Conservation (phyloP, 1,140 invertebrate genomes). For the Drosophila lini region DNA sequence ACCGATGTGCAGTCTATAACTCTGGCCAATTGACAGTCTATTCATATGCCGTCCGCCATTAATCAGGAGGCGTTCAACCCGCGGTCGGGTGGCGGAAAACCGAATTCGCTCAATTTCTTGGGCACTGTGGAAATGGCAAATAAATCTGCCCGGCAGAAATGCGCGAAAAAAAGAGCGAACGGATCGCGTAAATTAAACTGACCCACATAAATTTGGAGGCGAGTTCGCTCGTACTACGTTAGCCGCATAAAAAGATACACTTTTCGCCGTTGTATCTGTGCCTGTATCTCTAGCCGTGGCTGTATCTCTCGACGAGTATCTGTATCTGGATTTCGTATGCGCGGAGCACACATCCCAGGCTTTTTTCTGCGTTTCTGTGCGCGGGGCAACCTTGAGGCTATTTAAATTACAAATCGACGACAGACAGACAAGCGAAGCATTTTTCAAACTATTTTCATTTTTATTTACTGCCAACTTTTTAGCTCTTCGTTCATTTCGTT, state of each 20-base stretch:
- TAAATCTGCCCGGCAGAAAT: slow-evolving; percentile 64
- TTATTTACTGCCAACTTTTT: slow-evolving; percentile 81
- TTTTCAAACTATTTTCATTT: slow-evolving; percentile 79
- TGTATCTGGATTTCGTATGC: slow-evolving; percentile 77
- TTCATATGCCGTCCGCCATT: slow-evolving; percentile 60
- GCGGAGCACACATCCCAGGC: slow-evolving; percentile 47
- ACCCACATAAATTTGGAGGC: slow-evolving; percentile 74
- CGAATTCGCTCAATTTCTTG: slow-evolving; percentile 25
- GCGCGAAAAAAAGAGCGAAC: slow-evolving; percentile 44
- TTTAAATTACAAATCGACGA: slow-evolving; percentile 83
- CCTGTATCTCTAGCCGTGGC: slow-evolving; percentile 7
- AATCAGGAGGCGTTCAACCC: slow-evolving; percentile 68
- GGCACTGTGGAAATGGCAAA: slow-evolving; percentile 52
- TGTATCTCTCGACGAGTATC: slow-evolving; percentile 46
- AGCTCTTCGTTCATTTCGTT: slow-evolving; percentile 52
- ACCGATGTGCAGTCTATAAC: slow-evolving; percentile 55
- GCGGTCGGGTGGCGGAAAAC: slow-evolving; percentile 32
- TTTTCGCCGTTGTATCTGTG: slow-evolving; percentile 11
- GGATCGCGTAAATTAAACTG: slow-evolving; percentile 78
- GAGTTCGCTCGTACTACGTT: slow-evolving; percentile 68
- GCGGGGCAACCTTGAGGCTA: slow-evolving; percentile 79
- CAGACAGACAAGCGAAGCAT: slow-evolving; percentile 50
- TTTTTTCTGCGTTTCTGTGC: slow-evolving; percentile 35
- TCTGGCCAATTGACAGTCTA: slow-evolving; percentile 63
- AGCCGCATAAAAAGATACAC: slow-evolving; percentile 61